Evolutionary conservation across 2,888 invertebrate genomes (phyloP).

Genomic region (Tricholauxania praeusta): DNA sequence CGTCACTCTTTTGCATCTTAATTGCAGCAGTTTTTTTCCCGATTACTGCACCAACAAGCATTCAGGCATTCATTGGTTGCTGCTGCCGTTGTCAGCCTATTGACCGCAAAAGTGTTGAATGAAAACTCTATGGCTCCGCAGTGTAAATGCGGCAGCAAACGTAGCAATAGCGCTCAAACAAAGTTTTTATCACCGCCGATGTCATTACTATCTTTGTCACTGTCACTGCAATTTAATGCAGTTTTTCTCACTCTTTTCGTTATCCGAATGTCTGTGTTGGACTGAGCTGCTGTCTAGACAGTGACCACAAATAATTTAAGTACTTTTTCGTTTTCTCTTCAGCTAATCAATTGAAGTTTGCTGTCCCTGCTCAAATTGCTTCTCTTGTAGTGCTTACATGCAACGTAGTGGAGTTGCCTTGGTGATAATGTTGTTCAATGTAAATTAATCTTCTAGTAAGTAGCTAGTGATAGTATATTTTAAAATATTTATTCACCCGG

Average conservation of each 20-base stretch:
- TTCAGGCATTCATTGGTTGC: background rate
- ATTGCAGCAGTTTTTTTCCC: conserved; percentile 15
- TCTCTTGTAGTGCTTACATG: background rate
- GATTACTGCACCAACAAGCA: background rate
- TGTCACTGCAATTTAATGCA: conserved; percentile 7
- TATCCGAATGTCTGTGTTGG: background rate
- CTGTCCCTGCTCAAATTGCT: background rate
- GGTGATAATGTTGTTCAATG: no score
- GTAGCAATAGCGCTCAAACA: background rate
- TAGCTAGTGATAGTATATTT: no score
- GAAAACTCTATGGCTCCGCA: background rate
- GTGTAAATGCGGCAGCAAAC: background rate
- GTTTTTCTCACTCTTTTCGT: background rate
- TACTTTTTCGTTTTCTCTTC: background rate
- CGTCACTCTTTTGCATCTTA: conserved; percentile 11
- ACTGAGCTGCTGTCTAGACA: conserved; percentile 13
- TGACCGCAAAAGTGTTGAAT: background rate
- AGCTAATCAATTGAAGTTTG: background rate
- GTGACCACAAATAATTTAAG: background rate
- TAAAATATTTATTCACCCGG: no score
- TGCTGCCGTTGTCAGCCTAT: no score
- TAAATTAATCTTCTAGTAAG: no score
- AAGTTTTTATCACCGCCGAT: background rate
- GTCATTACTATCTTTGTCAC: background rate
- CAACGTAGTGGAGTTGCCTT: no score